These are phyloP conservation scores for Monopis laevigella DNA, from an alignment of 2,888 invertebrate species.

Conservation along the genomic window DNA sequence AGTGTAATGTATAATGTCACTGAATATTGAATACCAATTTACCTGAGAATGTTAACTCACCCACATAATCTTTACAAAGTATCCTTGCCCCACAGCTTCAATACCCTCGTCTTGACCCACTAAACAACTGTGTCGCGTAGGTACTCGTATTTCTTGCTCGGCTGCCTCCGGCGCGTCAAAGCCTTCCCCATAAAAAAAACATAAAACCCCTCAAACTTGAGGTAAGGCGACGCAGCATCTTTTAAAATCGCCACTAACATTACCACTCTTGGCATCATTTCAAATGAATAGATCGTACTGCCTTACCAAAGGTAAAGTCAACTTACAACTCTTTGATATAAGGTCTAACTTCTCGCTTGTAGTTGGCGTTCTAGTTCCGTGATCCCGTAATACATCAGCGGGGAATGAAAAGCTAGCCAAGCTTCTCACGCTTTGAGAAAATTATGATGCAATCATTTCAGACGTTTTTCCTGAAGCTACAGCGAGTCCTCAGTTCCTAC, in stretches of 20 bases:
- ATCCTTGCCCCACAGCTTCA: conserved; percentile 28
- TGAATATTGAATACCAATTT: too few relatives aligned
- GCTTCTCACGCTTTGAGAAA: conserved; percentile 26
- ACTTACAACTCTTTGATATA: too few relatives aligned
- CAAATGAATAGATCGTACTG: conserved; percentile 30
- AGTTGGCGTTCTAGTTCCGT: too few relatives aligned
- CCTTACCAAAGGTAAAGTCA: too few relatives aligned
- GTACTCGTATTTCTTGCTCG: conserved; percentile 34
- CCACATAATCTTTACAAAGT: too few relatives aligned
- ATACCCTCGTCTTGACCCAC: conserved; percentile 46
- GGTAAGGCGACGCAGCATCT: conserved; percentile 13
- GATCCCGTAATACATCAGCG: conserved; percentile 23
- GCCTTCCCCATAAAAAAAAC: conserved; percentile 41
- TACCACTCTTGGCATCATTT: conserved; percentile 27
- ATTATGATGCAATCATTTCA: conserved; percentile 30
- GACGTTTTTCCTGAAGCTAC: conserved; percentile 32
- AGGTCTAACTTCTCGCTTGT: too few relatives aligned
- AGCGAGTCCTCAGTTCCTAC: conserved; percentile 13
- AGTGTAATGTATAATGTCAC: too few relatives aligned
- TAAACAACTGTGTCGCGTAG: conserved; percentile 44
- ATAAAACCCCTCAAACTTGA: conserved; percentile 30
- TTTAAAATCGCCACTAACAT: conserved; percentile 21
- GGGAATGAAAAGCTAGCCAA: conserved; percentile 11
- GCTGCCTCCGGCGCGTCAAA: conserved; percentile 35
- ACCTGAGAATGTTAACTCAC: too few relatives aligned